Evolutionary conservation across 2,113 vertebrate genomes (phyloP).

Genomic region (Pelecanus crispus): DNA sequence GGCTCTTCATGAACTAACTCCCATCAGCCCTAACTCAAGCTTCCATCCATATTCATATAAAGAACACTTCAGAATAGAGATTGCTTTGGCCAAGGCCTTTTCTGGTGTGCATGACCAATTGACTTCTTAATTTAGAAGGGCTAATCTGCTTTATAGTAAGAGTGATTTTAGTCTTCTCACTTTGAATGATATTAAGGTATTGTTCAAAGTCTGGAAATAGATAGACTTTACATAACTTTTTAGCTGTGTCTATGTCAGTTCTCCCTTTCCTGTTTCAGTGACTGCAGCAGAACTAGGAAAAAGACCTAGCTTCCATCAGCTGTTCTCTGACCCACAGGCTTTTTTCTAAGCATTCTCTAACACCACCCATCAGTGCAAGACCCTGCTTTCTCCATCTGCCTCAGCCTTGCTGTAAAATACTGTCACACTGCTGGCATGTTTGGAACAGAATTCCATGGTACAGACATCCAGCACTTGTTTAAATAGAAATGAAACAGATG

Average conservation of each 20-base stretch:
- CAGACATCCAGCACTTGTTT: neutral
- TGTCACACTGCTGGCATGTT: neutral
- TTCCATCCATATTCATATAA: neutral
- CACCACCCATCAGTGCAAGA: neutral
- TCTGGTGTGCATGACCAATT: neutral
- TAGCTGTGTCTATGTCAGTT: neutral
- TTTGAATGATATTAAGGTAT: neutral
- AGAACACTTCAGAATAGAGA: neutral
- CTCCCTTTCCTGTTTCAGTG: neutral
- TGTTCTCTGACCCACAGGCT: neutral
- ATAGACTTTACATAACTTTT: too few relatives aligned
- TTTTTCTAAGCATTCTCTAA: neutral
- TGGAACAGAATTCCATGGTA: neutral
- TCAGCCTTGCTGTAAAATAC: neutral
- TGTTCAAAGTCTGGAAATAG: neutral
- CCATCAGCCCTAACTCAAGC: neutral
- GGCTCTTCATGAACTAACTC: neutral
- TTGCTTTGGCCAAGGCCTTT: neutral
- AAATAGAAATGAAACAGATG: neutral
- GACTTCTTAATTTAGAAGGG: neutral
- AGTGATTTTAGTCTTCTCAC: neutral
- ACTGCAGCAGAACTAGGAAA: neutral
- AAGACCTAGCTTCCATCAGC: neutral
- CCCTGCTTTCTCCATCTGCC: neutral
- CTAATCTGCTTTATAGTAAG: neutral